Percentiles rank a stretch among this genome's conserved stretches.
phyloP scores from a whole-genome alignment of 2,888 invertebrate genomes.

The Drosophila ezoana region DNA sequence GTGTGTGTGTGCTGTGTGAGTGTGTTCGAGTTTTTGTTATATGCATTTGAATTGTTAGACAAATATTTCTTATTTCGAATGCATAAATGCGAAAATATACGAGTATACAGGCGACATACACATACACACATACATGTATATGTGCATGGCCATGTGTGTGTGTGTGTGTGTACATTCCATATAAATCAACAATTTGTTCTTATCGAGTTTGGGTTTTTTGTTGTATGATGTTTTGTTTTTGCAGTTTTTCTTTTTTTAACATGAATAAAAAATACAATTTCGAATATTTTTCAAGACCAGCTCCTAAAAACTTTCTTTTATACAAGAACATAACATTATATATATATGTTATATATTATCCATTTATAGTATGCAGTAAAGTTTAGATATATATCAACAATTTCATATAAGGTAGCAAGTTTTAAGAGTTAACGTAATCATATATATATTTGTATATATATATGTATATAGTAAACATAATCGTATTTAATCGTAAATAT shows the following conservation, averaged over 20 bases:
- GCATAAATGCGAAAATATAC: constrained; percentile 80
- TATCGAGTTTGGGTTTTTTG: constrained; percentile 29
- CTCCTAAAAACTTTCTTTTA: constrained; percentile 33
- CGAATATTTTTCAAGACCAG: constrained; percentile 42
- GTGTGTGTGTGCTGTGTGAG: constrained; percentile 3
- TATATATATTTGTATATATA: constrained; percentile 51
- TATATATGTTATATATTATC: constrained; percentile 35
- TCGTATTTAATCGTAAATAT: constrained; percentile 27
- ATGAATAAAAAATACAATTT: constrained; percentile 75
- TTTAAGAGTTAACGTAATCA: constrained; percentile 62
- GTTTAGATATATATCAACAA: constrained; percentile 71
- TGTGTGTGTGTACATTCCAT: constrained; percentile 26
- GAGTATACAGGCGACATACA: constrained; percentile 41
- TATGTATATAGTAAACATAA: constrained; percentile 52
- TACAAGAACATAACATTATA: constrained; percentile 60
- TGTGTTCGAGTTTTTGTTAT: constrained; percentile 23
- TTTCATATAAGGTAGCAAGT: constrained; percentile 72
- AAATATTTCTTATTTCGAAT: constrained; percentile 60
- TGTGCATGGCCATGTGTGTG: constrained; percentile 8
- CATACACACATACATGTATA: constrained; percentile 30
- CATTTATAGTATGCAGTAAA: constrained; percentile 42
- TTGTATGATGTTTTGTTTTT: constrained; percentile 26
- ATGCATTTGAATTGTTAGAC: constrained; percentile 51
- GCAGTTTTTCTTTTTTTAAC: constrained; percentile 47
- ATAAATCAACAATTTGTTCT: constrained; percentile 62